These are phyloP conservation scores for Parus major DNA, from an alignment of 2,113 vertebrate genomes.

Conservation along the genomic window DNA sequence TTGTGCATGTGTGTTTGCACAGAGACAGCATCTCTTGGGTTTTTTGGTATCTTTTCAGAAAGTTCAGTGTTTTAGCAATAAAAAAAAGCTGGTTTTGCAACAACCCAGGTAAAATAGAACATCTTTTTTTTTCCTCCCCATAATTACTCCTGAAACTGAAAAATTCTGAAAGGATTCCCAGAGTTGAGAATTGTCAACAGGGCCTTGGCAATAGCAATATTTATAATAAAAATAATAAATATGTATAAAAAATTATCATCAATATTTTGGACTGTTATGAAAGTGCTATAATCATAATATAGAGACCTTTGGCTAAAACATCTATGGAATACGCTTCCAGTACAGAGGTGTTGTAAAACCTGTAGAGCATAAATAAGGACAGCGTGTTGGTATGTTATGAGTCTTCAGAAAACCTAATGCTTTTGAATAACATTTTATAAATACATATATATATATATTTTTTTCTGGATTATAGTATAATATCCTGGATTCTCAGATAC, in stretches of 20 bases:
- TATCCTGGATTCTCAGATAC: background rate
- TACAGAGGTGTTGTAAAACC: background rate
- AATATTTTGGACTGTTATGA: slow-evolving; percentile 33
- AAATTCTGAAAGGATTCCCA: slow-evolving; percentile 61
- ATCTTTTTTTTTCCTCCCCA: background rate
- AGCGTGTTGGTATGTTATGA: background rate
- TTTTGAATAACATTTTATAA: background rate
- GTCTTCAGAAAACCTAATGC: background rate
- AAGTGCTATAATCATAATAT: slow-evolving; percentile 37
- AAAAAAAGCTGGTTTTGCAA: background rate
- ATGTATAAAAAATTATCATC: slow-evolving; percentile 5
- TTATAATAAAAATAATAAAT: too few species aligned
- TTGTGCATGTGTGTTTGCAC: background rate
- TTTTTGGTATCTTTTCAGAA: background rate
- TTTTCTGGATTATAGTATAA: background rate
- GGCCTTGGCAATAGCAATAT: background rate
- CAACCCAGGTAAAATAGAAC: background rate
- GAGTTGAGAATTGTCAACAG: slow-evolving; percentile 19
- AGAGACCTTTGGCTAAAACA: background rate
- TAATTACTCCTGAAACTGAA: slow-evolving; percentile 50
- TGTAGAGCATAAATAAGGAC: background rate
- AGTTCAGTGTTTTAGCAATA: background rate
- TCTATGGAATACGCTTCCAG: background rate
- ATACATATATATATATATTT: background rate
- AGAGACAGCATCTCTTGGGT: background rate